phyloP scores from a whole-genome alignment of 2,888 invertebrate species.

The Cantharis rufa region DNA sequence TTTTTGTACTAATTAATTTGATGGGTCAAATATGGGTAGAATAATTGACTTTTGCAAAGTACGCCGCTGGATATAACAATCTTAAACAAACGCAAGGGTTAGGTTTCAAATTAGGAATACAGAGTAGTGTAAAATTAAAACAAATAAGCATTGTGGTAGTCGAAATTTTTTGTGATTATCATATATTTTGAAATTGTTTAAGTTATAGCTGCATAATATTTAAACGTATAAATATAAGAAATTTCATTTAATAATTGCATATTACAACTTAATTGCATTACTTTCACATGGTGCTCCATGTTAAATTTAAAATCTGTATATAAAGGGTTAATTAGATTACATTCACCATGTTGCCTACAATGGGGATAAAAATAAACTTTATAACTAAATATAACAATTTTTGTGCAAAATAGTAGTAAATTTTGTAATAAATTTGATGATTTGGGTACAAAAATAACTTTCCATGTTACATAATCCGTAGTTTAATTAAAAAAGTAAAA shows the following conservation, averaged over 20 bases:
- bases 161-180: too few species aligned
- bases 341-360: not conserved
- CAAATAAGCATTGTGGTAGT: too few species aligned
- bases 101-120: too few species aligned
- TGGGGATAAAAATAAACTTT: not conserved
- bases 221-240: not conserved
- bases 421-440: not conserved
- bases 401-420: not conserved
- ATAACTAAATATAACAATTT: not conserved
- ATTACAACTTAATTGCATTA: not conserved
- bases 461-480: not conserved
- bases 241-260: not conserved
- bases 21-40: too few species aligned
- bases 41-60: too few species aligned
- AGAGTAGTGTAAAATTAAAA: too few species aligned
- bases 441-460: not conserved
- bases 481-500: not conserved
- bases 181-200: too few species aligned
- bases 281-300: not conserved
- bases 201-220: not conserved
- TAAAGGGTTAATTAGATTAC: not conserved
- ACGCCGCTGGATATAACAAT: too few species aligned
- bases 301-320: not conserved
- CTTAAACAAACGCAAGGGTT: too few species aligned
- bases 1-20: too few species aligned